Conservation (phyloP, 2,888 invertebrate genomes). For the Mesorhabditis spiculigera region DNA sequence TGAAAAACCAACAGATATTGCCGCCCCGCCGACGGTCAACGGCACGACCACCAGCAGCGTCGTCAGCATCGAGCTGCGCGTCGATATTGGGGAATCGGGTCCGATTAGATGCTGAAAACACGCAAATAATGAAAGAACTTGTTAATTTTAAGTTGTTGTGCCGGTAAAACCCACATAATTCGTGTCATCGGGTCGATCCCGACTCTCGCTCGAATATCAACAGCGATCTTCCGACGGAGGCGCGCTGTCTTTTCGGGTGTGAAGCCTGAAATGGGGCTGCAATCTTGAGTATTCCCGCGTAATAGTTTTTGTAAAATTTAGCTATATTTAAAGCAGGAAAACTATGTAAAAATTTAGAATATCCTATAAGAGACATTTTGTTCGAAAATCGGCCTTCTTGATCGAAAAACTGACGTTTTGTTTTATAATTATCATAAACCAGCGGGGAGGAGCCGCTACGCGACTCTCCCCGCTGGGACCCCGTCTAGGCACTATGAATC, state of each 20-base stretch:
- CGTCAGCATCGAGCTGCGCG: conserved; percentile 48
- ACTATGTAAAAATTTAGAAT: no score
- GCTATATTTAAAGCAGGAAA: no score
- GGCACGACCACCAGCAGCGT: conserved; percentile 56
- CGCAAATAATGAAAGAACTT: not conserved
- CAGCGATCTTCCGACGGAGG: conserved; percentile 24
- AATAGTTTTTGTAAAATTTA: no score
- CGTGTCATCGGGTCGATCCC: conserved; percentile 36
- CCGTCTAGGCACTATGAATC: no score
- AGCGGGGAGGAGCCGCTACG: no score
- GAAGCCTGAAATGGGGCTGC: not conserved
- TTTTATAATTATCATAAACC: not conserved
- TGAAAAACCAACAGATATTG: conserved; percentile 36
- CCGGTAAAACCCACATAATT: conserved; percentile 9
- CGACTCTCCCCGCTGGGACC: no score
- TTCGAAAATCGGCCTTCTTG: not conserved
- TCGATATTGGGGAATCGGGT: conserved; percentile 18
- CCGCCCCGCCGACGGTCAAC: conserved; percentile 53
- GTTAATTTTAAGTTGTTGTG: not conserved
- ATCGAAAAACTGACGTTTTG: not conserved
- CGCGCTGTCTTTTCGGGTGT: not conserved
- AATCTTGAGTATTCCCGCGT: no score
- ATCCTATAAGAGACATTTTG: no score
- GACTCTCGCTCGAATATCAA: conserved; percentile 39
- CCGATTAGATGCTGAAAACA: conserved; percentile 12